Percentiles rank a stretch among this genome's conserved stretches.
Conservation (phyloP, 1,140 invertebrate genomes). For the Drosophila orena region DNA sequence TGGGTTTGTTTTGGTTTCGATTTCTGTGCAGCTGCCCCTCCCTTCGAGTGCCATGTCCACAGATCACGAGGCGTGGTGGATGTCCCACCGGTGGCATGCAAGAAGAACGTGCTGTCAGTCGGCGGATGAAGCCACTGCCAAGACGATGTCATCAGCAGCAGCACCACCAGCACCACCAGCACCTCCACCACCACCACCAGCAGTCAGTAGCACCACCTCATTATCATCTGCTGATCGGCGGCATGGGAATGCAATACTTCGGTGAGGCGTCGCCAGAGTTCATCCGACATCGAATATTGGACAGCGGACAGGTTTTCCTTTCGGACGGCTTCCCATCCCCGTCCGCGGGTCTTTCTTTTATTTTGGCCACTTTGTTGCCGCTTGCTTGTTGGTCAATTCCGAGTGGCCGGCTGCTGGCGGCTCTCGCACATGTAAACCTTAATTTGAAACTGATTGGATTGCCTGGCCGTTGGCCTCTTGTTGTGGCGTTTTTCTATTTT, state of each 20-base stretch:
- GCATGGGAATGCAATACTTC: conserved; percentile 60
- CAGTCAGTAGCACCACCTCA: conserved; percentile 12
- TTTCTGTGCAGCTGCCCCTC: conserved; percentile 58
- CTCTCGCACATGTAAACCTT: conserved; percentile 74
- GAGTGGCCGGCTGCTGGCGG: conserved; percentile 28
- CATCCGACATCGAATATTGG: conserved; percentile 38
- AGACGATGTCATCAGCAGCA: conserved; percentile 24
- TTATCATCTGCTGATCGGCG: conserved; percentile 32
- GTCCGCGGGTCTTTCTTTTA: conserved; percentile 11
- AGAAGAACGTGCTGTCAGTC: conserved; percentile 61
- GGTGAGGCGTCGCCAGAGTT: conserved; percentile 67
- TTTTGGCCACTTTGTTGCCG: conserved; percentile 53
- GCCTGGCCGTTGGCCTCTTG: conserved; percentile 56
- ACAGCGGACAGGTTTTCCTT: conserved; percentile 55
- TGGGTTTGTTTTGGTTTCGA: conserved; percentile 67
- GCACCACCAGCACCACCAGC: conserved; percentile 5
- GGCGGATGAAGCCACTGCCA: conserved; percentile 21
- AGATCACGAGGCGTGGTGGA: conserved; percentile 63
- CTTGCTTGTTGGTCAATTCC: conserved; percentile 73
- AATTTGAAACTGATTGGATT: conserved; percentile 82
- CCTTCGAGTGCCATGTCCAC: conserved; percentile 66
- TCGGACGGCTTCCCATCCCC: conserved; percentile 22
- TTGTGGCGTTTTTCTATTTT: conserved; percentile 38
- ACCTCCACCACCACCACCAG: background rate
- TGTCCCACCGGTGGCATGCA: conserved; percentile 68